Percentiles rank a stretch among this genome's conserved stretches.
Conservation (phyloP, 2,797 vertebrate species). For the Pseudomugil tenellus region DNA sequence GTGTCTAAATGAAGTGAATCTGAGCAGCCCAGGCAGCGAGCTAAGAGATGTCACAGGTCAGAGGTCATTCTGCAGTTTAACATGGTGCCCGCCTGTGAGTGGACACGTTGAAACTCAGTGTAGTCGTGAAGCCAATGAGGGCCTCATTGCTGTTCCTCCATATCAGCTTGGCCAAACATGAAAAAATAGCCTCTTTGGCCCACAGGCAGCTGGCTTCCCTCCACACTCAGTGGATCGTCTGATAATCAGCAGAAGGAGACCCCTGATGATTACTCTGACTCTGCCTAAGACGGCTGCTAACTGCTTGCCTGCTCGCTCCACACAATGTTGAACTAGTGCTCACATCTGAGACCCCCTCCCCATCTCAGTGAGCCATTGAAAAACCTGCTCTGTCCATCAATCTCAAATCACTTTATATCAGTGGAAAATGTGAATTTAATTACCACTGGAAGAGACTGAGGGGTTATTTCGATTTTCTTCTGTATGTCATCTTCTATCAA, state of each 20-base stretch:
- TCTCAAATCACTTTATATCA: conserved; percentile 64
- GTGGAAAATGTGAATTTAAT: conserved; percentile 79
- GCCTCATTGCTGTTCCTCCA: conserved; percentile 51
- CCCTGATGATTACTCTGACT: conserved; percentile 74
- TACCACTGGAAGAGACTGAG: conserved; percentile 64
- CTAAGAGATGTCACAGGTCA: conserved; percentile 45
- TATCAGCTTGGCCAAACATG: conserved; percentile 72
- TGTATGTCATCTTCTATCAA: conserved; percentile 73
- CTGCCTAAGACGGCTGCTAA: conserved; percentile 65
- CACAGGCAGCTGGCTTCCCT: conserved; percentile 73
- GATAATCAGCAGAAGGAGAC: conserved; percentile 79
- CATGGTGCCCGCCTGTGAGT: conserved; percentile 56
- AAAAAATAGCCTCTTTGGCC: conserved; percentile 69
- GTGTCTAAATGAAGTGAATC: conserved; percentile 39
- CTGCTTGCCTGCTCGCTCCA: conserved; percentile 57
- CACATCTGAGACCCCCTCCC: conserved; percentile 34
- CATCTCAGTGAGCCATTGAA: conserved; percentile 30
- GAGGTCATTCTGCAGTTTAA: conserved; percentile 64
- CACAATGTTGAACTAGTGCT: conserved; percentile 61
- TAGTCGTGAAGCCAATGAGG: conserved; percentile 38
- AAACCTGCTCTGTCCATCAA: conserved; percentile 65
- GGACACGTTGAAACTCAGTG: conserved; percentile 34
- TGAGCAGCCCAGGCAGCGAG: conserved; percentile 19
- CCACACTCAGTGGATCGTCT: conserved; percentile 67
- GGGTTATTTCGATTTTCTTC: conserved; percentile 50